Percentiles rank a stretch among this genome's conserved stretches.
These are phyloP conservation scores for Neelides sp. DNA, from an alignment of 1,140 invertebrate species.

Conservation along the genomic window DNA sequence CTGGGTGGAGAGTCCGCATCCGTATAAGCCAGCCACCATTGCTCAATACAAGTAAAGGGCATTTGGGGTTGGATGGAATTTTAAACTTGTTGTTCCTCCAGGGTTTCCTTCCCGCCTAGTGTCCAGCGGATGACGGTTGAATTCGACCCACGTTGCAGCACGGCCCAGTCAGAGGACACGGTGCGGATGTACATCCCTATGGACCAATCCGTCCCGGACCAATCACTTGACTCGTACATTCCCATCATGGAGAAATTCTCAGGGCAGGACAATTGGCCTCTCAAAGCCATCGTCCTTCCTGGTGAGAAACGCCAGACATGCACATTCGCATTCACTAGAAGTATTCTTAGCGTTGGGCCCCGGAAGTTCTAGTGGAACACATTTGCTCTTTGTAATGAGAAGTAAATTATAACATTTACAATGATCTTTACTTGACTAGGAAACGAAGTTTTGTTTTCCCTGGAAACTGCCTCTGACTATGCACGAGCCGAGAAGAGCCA, in stretches of 20 bases:
- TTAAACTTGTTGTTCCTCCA: conserved; percentile 34
- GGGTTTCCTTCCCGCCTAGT: conserved; percentile 71
- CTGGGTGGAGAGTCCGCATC: conserved; percentile 90
- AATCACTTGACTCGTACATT: conserved; percentile 41
- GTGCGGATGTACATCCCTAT: conserved; percentile 71
- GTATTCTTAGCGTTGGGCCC: neutral
- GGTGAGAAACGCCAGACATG: conserved; percentile 39
- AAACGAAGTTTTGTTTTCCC: conserved; percentile 83
- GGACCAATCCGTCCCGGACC: conserved; percentile 27
- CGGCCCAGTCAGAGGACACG: conserved; percentile 84
- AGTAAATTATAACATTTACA: conserved; percentile 15
- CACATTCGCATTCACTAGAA: neutral
- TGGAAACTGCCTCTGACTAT: conserved; percentile 92
- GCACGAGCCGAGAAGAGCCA: conserved; percentile 74
- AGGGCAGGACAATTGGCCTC: conserved; percentile 68
- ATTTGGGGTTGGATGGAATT: neutral
- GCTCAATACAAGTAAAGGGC: conserved; percentile 60
- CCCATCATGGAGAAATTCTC: conserved; percentile 59
- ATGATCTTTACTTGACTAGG: conserved; percentile 42
- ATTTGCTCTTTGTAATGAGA: conserved; percentile 2
- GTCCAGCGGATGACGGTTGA: conserved; percentile 87
- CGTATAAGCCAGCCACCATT: conserved; percentile 80
- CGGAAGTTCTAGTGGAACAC: conserved; percentile 6
- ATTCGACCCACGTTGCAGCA: conserved; percentile 83
- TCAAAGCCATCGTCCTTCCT: conserved; percentile 70